Base-by-base conservation (phyloP, 2,888 invertebrate species). In the Podabrus alpinus region DNA sequence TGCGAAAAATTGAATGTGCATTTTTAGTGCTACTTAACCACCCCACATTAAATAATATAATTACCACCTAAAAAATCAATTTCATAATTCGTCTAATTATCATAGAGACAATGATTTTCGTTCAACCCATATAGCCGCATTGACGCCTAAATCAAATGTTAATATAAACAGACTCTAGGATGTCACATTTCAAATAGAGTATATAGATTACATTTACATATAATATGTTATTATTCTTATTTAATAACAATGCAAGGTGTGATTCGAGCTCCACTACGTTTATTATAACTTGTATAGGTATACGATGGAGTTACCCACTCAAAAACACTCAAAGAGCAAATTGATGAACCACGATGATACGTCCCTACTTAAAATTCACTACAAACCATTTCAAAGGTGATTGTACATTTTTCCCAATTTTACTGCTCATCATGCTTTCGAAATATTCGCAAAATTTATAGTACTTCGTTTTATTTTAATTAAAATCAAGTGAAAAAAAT, bases 151-250 rank as follows among this genome's bases (percentile, higher is more conserved):
- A 84, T 84, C 85, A 84, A 86, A 86, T 87, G 86, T 86, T 86
- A 86, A 86, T 86, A 85, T 85, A 86, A 86, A 81, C 86, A 85
- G 83, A 74, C 83, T 83, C 84, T 84, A 83, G 79, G 85, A 85
- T 86, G 86, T 86, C 86, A 85, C 85, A 85, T 85, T 85, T 85
- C 83, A 82, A 86, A 85, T 81, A 82, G 83, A 80, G 72, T 79
- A 84, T 85, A 84, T 84, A 85, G 84, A 84, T 85, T 84, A 81
- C 84, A 87, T 87, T 87, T 85, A 86, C 87, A 87, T 87, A 87
- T 87, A 87, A 87, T 87, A 86, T 86, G 86, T 86, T 86, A 87
- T 87, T 87, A 87, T 87, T 87, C 87, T 85, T 85, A 85, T 85
- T 86, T 86, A 86, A 86, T 86, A 86, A 87, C 86, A 86, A 86